These are phyloP conservation scores for Coenonympha glycerion DNA, from an alignment of 2,888 invertebrate genomes.

Conservation along the genomic window DNA sequence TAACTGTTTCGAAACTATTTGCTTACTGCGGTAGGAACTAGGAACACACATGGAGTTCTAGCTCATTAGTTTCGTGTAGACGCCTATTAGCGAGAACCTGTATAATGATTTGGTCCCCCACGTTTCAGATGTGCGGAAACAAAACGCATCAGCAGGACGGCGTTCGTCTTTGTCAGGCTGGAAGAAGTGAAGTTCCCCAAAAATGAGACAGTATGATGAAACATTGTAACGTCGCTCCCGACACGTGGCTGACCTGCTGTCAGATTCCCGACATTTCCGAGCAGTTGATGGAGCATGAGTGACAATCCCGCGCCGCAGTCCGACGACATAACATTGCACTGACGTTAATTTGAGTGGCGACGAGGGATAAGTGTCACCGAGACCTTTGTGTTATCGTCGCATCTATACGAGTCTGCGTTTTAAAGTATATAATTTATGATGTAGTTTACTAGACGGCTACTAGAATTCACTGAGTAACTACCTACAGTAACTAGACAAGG, in stretches of 20 bases:
- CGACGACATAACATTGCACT: constrained; percentile 66
- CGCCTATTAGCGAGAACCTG: constrained; percentile 74
- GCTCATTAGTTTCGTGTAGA: constrained; percentile 63
- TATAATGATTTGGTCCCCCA: constrained; percentile 62
- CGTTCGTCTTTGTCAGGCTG: constrained; percentile 64
- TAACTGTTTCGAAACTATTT: constrained; percentile 54
- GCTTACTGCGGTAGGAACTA: constrained; percentile 55
- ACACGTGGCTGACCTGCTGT: constrained; percentile 72
- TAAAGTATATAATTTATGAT: constrained; percentile 57
- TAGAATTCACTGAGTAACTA: constrained; percentile 57
- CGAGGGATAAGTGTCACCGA: constrained; percentile 51
- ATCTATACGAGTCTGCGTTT: constrained; percentile 60
- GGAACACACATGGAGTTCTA: constrained; percentile 69
- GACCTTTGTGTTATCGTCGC: constrained; percentile 54
- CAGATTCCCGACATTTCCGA: constrained; percentile 68
- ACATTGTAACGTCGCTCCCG: constrained; percentile 64
- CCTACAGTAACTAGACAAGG: constrained; percentile 37
- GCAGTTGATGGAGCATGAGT: constrained; percentile 76
- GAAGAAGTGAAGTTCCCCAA: constrained; percentile 50
- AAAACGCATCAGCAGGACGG: constrained; percentile 42
- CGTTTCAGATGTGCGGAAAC: constrained; percentile 54
- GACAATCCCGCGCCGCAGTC: constrained; percentile 58
- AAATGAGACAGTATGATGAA: constrained; percentile 65
- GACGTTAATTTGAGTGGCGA: constrained; percentile 68
- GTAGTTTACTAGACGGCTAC: constrained; percentile 62